Evolutionary conservation across 1,140 invertebrate genomes (phyloP).

Genomic region (Drosophila pandora): DNA sequence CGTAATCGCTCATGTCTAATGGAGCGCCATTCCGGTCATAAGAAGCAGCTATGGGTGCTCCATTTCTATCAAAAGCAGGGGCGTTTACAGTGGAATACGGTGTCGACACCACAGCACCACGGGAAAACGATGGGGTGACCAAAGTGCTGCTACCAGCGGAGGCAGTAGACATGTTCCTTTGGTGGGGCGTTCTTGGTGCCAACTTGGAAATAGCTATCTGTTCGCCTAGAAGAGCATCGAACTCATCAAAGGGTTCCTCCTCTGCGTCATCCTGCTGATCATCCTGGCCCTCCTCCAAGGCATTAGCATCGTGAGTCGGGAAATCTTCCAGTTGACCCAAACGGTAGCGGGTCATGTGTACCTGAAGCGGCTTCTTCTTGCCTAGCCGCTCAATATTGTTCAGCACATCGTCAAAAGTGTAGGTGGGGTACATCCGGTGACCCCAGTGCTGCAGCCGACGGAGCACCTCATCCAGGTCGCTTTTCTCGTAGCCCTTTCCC

Average conservation of each 20-base stretch:
- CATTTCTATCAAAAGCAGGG: conserved; percentile 9
- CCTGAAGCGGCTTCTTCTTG: conserved; percentile 88
- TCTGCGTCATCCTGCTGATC: conserved; percentile 72
- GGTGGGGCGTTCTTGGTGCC: conserved; percentile 63
- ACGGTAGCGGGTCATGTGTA: conserved; percentile 87
- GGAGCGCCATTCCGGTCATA: conserved; percentile 20
- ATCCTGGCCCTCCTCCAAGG: conserved; percentile 54
- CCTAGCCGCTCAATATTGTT: conserved; percentile 92
- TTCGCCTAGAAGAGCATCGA: conserved; percentile 85
- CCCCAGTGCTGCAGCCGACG: conserved; percentile 96
- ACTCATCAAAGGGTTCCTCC: conserved; percentile 84
- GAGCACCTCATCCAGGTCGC: conserved; percentile 92
- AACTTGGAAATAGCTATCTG: conserved; percentile 83
- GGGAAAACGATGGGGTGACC: conserved; percentile 68
- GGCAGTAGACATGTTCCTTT: conserved; percentile 27
- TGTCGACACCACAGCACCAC: conserved; percentile 66
- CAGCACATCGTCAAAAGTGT: conserved; percentile 93
- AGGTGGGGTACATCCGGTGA: conserved; percentile 94
- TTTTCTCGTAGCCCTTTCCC: conserved; percentile 92
- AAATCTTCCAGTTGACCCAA: conserved; percentile 85
- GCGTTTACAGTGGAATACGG: conserved; percentile 47
- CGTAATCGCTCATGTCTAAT: conserved; percentile 61
- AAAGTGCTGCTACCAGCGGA: conserved; percentile 43
- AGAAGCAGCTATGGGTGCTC: conserved; percentile 4
- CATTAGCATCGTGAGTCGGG: conserved; percentile 20